Evolutionary conservation across 2,888 invertebrate genomes (phyloP).

Genomic region (Chalcis sispes): DNA sequence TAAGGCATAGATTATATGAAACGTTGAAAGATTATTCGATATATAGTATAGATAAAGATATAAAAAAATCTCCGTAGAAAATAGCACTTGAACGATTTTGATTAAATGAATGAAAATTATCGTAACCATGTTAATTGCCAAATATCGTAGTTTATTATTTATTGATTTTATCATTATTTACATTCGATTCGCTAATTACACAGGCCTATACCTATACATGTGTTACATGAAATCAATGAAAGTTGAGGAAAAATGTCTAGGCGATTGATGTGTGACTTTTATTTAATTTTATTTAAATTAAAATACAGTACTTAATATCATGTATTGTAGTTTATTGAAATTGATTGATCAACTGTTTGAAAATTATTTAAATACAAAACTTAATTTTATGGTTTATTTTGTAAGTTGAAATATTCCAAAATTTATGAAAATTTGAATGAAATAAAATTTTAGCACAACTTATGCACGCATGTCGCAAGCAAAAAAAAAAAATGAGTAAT

Average conservation of each 20-base stretch:
- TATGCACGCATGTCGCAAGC: constrained; percentile 15
- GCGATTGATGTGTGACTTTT: no score
- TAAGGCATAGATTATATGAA: constrained; percentile 27
- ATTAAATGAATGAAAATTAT: not conserved
- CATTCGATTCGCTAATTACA: no score
- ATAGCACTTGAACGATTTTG: constrained; percentile 5
- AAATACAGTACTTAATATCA: no score
- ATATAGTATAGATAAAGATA: constrained; percentile 4
- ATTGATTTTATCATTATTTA: no score
- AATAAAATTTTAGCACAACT: constrained; percentile 30
- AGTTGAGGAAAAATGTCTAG: no score
- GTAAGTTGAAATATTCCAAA: no score
- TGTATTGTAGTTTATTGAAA: no score
- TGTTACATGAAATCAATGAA: no score
- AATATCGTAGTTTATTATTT: not conserved
- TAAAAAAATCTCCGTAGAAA: not conserved
- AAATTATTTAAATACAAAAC: constrained; percentile 10
- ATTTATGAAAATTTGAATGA: not conserved
- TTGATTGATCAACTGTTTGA: no score
- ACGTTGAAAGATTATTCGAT: constrained; percentile 18
- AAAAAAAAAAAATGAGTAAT: constrained; percentile 44
- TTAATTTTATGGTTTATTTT: not conserved
- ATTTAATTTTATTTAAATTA: no score
- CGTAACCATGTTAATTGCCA: not conserved
- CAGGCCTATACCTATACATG: no score